A percentile compares a stretch with the other conserved stretches of the same genome.
phyloP scores from a whole-genome alignment of 2,113 vertebrate genomes.

The Lutjanus erythropterus region DNA sequence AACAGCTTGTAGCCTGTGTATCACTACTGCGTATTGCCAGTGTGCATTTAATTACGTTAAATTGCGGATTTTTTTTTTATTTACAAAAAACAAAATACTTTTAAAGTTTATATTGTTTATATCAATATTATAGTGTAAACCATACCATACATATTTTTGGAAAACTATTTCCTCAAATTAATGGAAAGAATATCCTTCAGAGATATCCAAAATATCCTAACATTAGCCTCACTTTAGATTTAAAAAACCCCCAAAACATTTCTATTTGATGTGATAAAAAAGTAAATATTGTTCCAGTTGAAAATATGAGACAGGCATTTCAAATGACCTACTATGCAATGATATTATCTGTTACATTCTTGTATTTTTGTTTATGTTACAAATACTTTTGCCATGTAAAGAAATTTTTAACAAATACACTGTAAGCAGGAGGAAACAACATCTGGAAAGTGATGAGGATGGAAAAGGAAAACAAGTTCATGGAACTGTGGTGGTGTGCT shows the following conservation, averaged over 20 bases:
- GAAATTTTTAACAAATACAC: slow-evolving; percentile 39
- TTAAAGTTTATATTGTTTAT: neutral
- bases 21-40: neutral
- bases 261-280: neutral
- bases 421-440: slow-evolving; percentile 29
- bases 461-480: neutral
- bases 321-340: neutral
- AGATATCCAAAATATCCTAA: neutral
- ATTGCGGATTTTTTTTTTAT: neutral
- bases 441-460: slow-evolving; percentile 26
- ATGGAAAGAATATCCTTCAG: neutral
- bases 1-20: neutral
- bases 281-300: neutral
- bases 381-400: slow-evolving; percentile 10
- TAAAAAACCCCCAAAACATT: too few species aligned
- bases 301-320: neutral
- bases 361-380: slow-evolving; percentile 9
- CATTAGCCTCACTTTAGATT: neutral
- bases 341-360: neutral
- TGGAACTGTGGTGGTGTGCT: slow-evolving; percentile 69
- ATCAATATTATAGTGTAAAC: neutral
- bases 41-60: neutral
- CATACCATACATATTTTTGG: neutral
- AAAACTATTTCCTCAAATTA: neutral
- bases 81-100: neutral